Base-by-base conservation (phyloP, 37 sponge, comb jelly and placozoan genomes). In the Ephydatia muelleri region DNA sequence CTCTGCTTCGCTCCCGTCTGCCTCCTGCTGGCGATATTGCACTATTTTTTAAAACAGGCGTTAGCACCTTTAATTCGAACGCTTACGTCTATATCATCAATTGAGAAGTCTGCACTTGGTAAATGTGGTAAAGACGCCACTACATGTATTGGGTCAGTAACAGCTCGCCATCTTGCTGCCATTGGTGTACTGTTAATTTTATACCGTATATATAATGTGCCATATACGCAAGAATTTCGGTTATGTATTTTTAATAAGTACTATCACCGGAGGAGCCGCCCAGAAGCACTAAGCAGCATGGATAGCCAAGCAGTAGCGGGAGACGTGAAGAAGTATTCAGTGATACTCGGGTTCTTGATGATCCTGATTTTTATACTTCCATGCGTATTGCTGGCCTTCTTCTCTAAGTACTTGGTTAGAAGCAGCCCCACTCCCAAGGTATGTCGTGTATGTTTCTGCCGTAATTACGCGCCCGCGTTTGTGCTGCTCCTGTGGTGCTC, bases 361-460 rank as follows among this genome's bases (percentile, higher is more conserved):
- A 36, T 84, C 28, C 29, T 75, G 2, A 34, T 84, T 5, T 84
- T 75, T 23, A 76, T 84, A 35, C 31, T 76, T 11, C 84, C 84
- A 40, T 84, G 84, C 34, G 84, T 84, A 5, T 26, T 66, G 75
- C 76, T 84, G 33, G 84, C 84, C 68, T 76, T 84, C 76, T 12
- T 84, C 40, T 67, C 84, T 1, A 84, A 84, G 39, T 76, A 26
- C 76, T 76, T 73, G 57, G 57, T 57, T 57, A 57, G 57, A 11
- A 57, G 57, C 57, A 11, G 57, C 57, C 57, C 57, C 57, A 57
- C 57, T 57, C 16, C 57, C 57, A 57, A 57, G 57, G 57, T 57
- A 57, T 57, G 57, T 57, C 1, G 57, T 21, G 19, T 57, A 11
- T 14, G 19, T 43, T 8, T 4, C 4, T 43, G n/a, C n/a, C n/a